Conservation (phyloP, 92 coral and sea anemone species). For the Parazoanthus swiftii region DNA sequence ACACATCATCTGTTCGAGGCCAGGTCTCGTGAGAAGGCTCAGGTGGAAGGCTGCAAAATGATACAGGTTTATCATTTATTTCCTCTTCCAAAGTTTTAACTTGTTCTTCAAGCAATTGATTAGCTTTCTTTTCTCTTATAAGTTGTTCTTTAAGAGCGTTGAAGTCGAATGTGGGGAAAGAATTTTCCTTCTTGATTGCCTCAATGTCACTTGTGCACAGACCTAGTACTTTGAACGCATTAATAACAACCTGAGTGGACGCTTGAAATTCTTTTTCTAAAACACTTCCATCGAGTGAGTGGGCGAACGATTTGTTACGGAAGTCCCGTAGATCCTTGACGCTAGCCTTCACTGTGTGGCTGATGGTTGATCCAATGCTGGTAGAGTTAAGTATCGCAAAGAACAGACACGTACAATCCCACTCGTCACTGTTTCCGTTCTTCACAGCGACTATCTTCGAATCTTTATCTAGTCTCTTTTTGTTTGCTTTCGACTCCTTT, state of each 20-base stretch:
- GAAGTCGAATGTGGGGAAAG: not conserved
- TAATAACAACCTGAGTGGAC: not conserved
- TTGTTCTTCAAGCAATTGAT: slow-evolving; percentile 10
- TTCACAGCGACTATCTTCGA: not conserved
- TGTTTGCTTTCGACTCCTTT: slow-evolving; percentile 28
- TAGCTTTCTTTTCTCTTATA: not conserved
- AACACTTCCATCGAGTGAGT: slow-evolving; percentile 1
- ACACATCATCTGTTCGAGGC: no score
- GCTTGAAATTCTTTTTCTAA: slow-evolving; percentile 16
- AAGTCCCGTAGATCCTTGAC: slow-evolving; percentile 36
- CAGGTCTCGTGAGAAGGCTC: slow-evolving; percentile 14
- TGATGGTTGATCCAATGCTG: slow-evolving; percentile 29
- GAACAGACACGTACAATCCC: slow-evolving; percentile 48
- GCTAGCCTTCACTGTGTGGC: not conserved
- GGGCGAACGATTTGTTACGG: slow-evolving; percentile 36
- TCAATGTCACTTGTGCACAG: slow-evolving; percentile 1
- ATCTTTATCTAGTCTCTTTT: slow-evolving; percentile 3
- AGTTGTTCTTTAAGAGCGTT: not conserved
- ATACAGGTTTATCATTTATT: slow-evolving; percentile 26
- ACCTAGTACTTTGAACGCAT: slow-evolving; percentile 17
- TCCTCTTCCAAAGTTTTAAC: slow-evolving; percentile 35
- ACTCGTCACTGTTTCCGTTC: slow-evolving; percentile 35
- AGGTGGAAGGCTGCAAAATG: slow-evolving; percentile 46
- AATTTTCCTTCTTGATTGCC: not conserved
- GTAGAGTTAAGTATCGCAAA: slow-evolving; percentile 45